These are phyloP conservation scores for Scomberomorus guttatus DNA, from an alignment of 2,797 vertebrate species.

Conservation along the genomic window DNA sequence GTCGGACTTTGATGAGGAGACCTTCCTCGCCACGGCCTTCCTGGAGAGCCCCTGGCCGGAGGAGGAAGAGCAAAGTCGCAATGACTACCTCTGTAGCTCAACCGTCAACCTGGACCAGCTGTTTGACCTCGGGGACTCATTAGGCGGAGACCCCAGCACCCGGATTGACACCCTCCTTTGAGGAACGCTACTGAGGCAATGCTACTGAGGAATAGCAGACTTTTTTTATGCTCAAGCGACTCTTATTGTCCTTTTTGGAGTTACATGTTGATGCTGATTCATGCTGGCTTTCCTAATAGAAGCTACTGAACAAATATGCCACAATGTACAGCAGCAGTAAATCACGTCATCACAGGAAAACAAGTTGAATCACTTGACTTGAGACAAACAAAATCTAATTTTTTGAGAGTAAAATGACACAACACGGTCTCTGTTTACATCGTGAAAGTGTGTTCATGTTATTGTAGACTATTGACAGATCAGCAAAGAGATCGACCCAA, in stretches of 20 bases:
- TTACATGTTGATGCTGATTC: slow-evolving; percentile 50
- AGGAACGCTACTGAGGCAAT: no score
- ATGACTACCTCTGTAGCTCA: slow-evolving; percentile 86
- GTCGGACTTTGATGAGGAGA: slow-evolving; percentile 90
- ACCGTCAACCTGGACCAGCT: slow-evolving; percentile 88
- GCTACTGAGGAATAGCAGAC: slow-evolving; percentile 21
- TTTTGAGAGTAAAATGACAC: background rate
- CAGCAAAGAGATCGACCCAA: no score
- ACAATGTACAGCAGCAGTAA: slow-evolving; percentile 24
- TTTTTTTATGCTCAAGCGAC: slow-evolving; percentile 31
- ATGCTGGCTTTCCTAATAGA: slow-evolving; percentile 25
- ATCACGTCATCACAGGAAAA: background rate
- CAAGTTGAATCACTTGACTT: background rate
- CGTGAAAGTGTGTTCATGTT: slow-evolving; percentile 10
- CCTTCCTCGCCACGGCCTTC: slow-evolving; percentile 92
- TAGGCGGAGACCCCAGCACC: slow-evolving; percentile 84
- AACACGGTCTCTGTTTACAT: slow-evolving; percentile 56
- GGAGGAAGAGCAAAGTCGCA: slow-evolving; percentile 77
- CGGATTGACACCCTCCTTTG: slow-evolving; percentile 88
- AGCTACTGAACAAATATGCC: slow-evolving; percentile 56
- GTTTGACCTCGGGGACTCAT: slow-evolving; percentile 87
- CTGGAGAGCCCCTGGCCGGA: slow-evolving; percentile 93
- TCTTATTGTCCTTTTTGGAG: slow-evolving; percentile 30
- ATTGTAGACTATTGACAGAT: background rate
- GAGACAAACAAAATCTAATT: background rate